These are phyloP conservation scores for Caenorhabditis inopinata DNA, from an alignment of 1,140 invertebrate species.

Conservation along the genomic window DNA sequence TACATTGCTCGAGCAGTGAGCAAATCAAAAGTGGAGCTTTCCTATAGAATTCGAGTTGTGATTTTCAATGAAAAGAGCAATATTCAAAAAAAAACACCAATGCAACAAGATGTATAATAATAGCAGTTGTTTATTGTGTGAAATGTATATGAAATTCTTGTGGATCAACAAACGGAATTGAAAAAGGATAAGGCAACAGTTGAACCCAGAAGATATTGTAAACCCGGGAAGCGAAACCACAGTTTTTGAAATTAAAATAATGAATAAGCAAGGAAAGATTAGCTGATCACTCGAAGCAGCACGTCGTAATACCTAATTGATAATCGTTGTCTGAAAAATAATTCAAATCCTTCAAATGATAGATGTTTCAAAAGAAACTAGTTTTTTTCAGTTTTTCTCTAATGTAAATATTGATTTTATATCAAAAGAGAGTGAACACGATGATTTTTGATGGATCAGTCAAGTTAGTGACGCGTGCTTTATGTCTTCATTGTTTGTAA, in stretches of 20 bases:
- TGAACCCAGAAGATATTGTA: not conserved
- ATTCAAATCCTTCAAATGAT: no score
- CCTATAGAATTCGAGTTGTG: not conserved
- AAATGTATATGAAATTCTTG: not conserved
- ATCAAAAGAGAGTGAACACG: not conserved
- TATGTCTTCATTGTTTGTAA: slow-evolving; percentile 5
- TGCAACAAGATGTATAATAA: not conserved
- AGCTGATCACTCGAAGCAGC: not conserved
- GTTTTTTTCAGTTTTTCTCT: not conserved
- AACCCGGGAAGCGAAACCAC: not conserved
- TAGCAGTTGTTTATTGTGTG: not conserved
- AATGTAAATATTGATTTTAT: not conserved
- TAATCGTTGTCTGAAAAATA: not conserved
- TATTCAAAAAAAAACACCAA: not conserved
- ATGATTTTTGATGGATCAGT: not conserved
- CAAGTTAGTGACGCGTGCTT: slow-evolving; percentile 5
- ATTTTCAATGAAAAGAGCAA: not conserved
- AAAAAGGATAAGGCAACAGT: not conserved
- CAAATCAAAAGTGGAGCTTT: not conserved
- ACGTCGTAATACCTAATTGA: not conserved
- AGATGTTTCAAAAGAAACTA: no score
- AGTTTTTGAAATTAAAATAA: not conserved
- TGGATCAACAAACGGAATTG: not conserved
- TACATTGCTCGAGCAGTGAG: not conserved
- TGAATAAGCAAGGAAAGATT: not conserved